A percentile compares a stretch with the other conserved stretches of the same genome.
These are phyloP conservation scores for Drosophila simulans DNA, from an alignment of 1,140 invertebrate genomes.

Conservation along the genomic window DNA sequence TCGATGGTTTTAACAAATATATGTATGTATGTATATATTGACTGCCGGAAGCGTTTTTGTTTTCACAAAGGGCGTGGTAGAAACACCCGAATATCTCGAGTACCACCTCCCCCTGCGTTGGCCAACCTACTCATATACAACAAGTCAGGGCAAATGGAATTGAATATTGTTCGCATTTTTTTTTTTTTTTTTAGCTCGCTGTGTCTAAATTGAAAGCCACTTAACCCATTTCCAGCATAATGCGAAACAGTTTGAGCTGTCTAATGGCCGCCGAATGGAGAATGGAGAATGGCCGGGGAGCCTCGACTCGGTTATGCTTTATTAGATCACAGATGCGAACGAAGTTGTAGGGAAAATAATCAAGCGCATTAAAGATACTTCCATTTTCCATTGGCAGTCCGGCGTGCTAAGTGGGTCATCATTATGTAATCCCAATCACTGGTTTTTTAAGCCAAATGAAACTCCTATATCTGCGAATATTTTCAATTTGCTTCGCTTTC, in stretches of 20 bases:
- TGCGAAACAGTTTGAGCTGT: conserved; percentile 65
- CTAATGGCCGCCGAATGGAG: conserved; percentile 8
- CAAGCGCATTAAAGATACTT: conserved; percentile 57
- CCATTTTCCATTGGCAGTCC: conserved; percentile 38
- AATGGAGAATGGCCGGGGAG: too few species aligned
- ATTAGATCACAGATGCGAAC: conserved; percentile 57
- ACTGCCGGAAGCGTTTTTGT: conserved; percentile 46
- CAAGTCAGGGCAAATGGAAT: conserved; percentile 46
- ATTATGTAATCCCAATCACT: conserved; percentile 52
- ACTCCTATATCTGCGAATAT: conserved; percentile 1
- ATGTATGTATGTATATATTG: conserved; percentile 1
- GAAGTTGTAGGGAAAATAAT: conserved; percentile 44
- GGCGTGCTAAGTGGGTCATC: conserved; percentile 61
- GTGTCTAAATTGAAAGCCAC: conserved; percentile 74
- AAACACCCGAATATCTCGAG: not conserved
- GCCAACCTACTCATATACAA: conserved; percentile 1
- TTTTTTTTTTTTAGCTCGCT: conserved; percentile 34
- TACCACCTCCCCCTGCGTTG: not conserved
- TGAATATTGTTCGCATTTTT: conserved; percentile 53
- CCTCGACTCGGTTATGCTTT: conserved; percentile 39
- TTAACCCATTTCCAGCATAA: conserved; percentile 78
- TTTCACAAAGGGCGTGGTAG: conserved; percentile 39
- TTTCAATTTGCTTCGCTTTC: conserved; percentile 56
- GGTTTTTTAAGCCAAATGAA: not conserved
- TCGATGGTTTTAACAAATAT: not conserved